Conservation (phyloP, 2,888 invertebrate genomes). For the Poecilus cupreus region DNA sequence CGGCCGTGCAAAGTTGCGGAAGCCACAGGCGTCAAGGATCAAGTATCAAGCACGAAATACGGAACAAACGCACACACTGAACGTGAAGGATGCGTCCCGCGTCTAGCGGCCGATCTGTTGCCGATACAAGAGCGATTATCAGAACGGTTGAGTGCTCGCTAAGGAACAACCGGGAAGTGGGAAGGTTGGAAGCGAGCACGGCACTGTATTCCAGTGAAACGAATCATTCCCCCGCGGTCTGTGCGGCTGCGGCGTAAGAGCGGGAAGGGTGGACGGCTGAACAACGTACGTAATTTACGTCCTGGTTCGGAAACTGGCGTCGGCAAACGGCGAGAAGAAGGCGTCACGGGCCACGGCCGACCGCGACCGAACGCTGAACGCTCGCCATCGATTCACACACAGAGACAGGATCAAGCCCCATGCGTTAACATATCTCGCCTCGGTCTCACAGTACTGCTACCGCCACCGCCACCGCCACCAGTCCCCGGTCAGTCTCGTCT, state of each 20-base stretch:
- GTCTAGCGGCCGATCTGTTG: not conserved
- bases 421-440: conserved; percentile 39
- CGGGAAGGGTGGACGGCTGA: not conserved
- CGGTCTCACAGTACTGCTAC: not conserved
- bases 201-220: conserved; percentile 36
- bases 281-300: conserved; percentile 34
- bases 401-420: conserved; percentile 17
- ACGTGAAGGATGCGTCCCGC: not conserved
- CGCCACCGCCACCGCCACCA: not conserved
- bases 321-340: conserved; percentile 25
- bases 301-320: conserved; percentile 22
- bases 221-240: conserved; percentile 42
- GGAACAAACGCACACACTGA: not conserved
- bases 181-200: not conserved
- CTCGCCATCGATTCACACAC: conserved; percentile 15
- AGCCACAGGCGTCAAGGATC: not conserved
- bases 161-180: not conserved
- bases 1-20: not conserved
- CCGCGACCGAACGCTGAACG: not conserved
- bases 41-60: not conserved
- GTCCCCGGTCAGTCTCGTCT: conserved; percentile 5
- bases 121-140: conserved; percentile 40
- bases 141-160: conserved; percentile 29
- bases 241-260: not conserved
- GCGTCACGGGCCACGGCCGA: conserved; percentile 16